These are phyloP conservation scores for Brachyrhaphis roseni DNA, from an alignment of 2,797 vertebrate genomes.

Conservation along the genomic window DNA sequence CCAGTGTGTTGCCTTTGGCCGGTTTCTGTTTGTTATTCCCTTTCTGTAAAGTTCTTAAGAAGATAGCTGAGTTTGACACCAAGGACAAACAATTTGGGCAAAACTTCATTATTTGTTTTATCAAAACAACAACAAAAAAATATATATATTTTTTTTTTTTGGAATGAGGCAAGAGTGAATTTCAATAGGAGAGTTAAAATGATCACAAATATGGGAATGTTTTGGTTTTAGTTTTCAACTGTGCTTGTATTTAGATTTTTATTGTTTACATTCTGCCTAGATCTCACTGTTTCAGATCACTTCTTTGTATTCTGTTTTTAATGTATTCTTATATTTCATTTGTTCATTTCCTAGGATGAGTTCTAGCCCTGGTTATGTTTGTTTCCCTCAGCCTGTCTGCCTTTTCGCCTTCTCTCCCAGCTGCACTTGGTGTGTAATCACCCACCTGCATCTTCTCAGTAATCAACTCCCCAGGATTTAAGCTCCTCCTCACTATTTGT, in stretches of 20 bases:
- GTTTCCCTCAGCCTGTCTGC: neutral
- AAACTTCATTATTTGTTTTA: neutral
- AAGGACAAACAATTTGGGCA: neutral
- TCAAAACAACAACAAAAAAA: neutral
- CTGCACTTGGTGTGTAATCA: neutral
- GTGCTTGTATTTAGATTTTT: neutral
- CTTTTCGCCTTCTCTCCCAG: neutral
- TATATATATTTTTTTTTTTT: neutral
- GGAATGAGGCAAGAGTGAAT: neutral
- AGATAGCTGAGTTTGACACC: neutral
- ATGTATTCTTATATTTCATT: neutral
- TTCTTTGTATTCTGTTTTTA: neutral
- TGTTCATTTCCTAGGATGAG: neutral
- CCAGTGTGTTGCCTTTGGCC: too few relatives aligned
- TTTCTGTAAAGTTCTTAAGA: neutral
- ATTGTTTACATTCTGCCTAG: neutral
- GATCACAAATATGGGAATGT: neutral
- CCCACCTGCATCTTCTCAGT: neutral
- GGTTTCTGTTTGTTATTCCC: too few relatives aligned
- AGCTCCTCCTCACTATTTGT: neutral
- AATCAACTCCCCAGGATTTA: neutral
- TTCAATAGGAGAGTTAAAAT: neutral
- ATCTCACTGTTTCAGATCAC: neutral
- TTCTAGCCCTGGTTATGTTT: neutral
- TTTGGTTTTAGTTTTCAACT: neutral